phyloP scores from a whole-genome alignment of 2,113 vertebrate genomes.

The Capricornis sumatraensis region DNA sequence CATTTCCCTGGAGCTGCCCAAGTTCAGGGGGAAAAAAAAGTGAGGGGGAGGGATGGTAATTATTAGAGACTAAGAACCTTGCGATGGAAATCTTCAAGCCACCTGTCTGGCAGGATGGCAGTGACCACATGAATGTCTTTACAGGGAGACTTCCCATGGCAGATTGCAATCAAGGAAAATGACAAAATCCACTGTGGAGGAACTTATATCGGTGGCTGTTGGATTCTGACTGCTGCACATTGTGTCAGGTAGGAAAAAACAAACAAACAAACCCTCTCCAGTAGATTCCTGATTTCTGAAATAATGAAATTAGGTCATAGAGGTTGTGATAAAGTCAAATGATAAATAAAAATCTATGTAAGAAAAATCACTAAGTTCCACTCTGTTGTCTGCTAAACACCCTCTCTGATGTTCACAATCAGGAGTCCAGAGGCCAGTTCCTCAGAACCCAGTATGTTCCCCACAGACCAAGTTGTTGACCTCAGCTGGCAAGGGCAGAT shows the following conservation, averaged over 20 bases:
- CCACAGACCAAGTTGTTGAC: not conserved
- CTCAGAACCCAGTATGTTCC: not conserved
- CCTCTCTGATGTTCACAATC: not conserved
- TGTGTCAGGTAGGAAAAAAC: constrained; percentile 88
- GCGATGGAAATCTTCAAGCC: not conserved
- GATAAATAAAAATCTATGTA: not conserved
- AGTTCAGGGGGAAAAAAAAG: not conserved
- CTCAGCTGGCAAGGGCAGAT: not conserved
- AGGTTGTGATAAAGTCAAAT: not conserved
- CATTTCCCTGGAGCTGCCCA: not conserved
- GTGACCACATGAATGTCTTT: constrained; percentile 40
- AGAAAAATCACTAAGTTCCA: not conserved
- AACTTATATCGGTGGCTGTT: constrained; percentile 93
- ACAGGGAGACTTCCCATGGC: constrained; percentile 95
- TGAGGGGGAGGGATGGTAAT: not conserved
- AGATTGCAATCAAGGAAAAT: constrained; percentile 87
- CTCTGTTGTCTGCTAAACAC: not conserved
- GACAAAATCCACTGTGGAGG: constrained; percentile 87
- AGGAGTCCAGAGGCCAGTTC: not conserved
- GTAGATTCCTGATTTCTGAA: not conserved
- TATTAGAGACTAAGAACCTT: not conserved
- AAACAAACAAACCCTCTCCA: not conserved
- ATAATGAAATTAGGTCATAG: not conserved
- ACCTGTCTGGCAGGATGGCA: not conserved
- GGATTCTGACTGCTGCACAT: constrained; percentile 95